phyloP scores from a whole-genome alignment of 2,113 vertebrate genomes.

The Apus apus region DNA sequence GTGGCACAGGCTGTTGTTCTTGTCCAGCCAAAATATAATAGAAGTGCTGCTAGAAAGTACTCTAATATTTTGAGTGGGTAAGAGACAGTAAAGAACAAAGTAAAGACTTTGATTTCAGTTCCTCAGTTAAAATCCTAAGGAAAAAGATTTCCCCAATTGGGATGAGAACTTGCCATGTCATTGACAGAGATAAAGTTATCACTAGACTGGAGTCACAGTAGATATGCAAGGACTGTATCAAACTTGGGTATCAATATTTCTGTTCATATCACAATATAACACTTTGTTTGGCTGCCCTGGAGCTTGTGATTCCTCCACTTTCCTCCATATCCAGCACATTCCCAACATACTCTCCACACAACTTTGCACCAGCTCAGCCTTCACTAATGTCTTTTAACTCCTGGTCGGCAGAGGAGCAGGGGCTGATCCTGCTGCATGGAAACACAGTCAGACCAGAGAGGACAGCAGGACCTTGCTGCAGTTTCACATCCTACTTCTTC shows the following conservation, averaged over 20 bases:
- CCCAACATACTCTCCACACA: neutral
- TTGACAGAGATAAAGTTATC: neutral
- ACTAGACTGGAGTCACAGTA: neutral
- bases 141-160: neutral
- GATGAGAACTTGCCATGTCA: neutral
- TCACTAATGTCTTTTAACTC: neutral
- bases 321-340: neutral
- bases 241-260: neutral
- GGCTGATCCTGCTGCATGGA: neutral
- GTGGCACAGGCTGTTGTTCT: neutral
- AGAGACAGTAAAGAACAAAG: neutral
- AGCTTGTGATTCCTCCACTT: neutral
- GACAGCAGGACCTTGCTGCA: neutral
- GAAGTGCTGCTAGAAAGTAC: neutral
- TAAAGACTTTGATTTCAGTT: neutral
- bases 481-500: neutral
- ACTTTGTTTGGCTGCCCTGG: neutral
- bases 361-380: neutral
- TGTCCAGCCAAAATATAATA: neutral
- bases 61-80: neutral
- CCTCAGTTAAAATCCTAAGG: neutral
- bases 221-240: neutral
- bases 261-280: rapidly evolving
- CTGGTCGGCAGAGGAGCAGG: neutral
- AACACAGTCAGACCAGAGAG: neutral